Conservation (phyloP, 1,140 invertebrate genomes). For the Gerris buenoi region DNA sequence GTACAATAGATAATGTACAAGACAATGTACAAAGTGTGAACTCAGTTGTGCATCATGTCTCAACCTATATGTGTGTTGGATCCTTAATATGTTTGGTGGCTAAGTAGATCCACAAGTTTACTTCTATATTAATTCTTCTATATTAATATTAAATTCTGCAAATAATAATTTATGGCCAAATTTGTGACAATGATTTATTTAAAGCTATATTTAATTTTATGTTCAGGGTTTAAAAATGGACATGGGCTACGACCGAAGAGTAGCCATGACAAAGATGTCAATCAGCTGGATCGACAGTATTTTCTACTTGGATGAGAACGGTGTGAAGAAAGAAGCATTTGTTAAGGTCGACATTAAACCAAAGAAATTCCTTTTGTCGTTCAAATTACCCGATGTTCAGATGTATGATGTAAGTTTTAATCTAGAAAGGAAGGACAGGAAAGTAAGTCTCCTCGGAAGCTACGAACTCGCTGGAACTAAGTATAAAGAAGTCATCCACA, state of each 20-base stretch:
- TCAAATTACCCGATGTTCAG: neutral
- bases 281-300: neutral
- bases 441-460: neutral
- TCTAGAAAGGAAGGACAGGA: neutral
- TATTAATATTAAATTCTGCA: no score
- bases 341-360: neutral
- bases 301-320: neutral
- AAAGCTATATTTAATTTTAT: neutral
- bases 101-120: no score
- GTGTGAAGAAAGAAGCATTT: neutral
- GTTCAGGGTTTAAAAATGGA: neutral
- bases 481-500: neutral
- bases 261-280: neutral
- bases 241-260: neutral
- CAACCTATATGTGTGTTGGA: no score
- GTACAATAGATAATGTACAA: no score
- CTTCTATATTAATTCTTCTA: no score
- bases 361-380: neutral
- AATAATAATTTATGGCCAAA: no score
- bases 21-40: no score
- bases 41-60: no score
- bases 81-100: no score
- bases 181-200: no score
- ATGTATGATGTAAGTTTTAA: neutral
- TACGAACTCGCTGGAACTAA: neutral